phyloP scores from a whole-genome alignment of 1,140 invertebrate genomes.

The Diplogasteroides magnus region DNA sequence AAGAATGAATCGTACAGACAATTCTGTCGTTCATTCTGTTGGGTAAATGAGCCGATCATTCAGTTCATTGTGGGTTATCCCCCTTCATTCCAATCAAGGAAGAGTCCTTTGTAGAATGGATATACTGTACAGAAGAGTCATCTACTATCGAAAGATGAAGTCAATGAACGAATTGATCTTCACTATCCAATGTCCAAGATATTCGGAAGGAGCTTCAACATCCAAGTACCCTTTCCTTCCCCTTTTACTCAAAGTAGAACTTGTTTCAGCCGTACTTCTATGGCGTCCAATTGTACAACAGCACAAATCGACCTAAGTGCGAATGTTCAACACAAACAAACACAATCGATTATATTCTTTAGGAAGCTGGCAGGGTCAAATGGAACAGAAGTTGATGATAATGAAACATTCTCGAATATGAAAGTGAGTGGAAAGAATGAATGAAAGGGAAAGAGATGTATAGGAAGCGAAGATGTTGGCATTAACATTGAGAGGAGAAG shows the following conservation, averaged over 20 bases:
- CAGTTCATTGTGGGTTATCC: constrained; percentile 22
- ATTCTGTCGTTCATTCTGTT: constrained; percentile 47
- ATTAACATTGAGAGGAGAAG: constrained; percentile 35
- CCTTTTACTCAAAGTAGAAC: neutral
- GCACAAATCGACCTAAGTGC: constrained; percentile 14
- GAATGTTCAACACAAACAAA: constrained; percentile 13
- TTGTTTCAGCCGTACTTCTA: constrained; percentile 25
- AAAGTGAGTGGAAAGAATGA: neutral
- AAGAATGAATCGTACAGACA: constrained; percentile 40
- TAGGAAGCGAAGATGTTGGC: constrained; percentile 25
- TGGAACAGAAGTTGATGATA: no score
- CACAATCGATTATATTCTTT: neutral
- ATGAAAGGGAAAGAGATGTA: no score
- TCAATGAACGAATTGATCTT: constrained; percentile 30
- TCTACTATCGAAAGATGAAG: constrained; percentile 6
- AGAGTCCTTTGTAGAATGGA: constrained; percentile 19
- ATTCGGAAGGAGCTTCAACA: constrained; percentile 30
- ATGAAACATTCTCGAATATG: neutral
- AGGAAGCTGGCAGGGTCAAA: no score
- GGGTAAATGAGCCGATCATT: constrained; percentile 50
- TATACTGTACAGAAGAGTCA: constrained; percentile 18
- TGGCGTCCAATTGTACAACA: constrained; percentile 19
- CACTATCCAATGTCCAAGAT: constrained; percentile 31
- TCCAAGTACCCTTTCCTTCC: constrained; percentile 16
- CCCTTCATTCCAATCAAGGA: neutral